Conservation (phyloP, 2,888 invertebrate genomes). For the Erynnis tages region DNA sequence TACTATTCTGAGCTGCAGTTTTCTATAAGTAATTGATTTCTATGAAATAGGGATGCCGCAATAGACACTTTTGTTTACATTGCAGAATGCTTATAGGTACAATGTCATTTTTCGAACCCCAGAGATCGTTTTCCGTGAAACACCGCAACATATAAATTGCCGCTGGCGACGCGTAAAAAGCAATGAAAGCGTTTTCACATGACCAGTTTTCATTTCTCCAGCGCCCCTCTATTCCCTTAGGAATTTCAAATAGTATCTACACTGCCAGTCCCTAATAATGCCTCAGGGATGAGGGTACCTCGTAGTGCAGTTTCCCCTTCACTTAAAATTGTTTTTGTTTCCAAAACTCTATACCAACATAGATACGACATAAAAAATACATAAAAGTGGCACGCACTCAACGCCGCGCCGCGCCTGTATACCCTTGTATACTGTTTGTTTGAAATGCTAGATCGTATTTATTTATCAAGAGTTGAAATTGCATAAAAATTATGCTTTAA, state of each 20-base stretch:
- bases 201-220: slow-evolving; percentile 73
- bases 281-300: slow-evolving; percentile 52
- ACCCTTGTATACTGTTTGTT: not conserved
- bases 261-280: slow-evolving; percentile 62
- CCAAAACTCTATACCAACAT: slow-evolving; percentile 33
- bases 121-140: slow-evolving; percentile 52
- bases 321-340: slow-evolving; percentile 48
- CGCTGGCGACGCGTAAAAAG: slow-evolving; percentile 76
- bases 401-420: not conserved
- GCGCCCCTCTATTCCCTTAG: slow-evolving; percentile 68
- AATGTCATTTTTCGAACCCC: slow-evolving; percentile 53
- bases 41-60: not conserved
- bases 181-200: slow-evolving; percentile 79
- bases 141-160: slow-evolving; percentile 74
- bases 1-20: too few species aligned
- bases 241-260: slow-evolving; percentile 75
- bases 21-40: not conserved
- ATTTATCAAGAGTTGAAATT: not conserved
- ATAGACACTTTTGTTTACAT: slow-evolving; percentile 38
- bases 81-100: too few species aligned
- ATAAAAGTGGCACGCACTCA: not conserved
- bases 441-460: not conserved
- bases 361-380: slow-evolving; percentile 20
- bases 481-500: too few species aligned
- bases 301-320: slow-evolving; percentile 49